Evolutionary conservation across 2,113 vertebrate species (phyloP), one percentile per base, ranked within the genome.

Genomic region (Thunnus thynnus): DNA sequence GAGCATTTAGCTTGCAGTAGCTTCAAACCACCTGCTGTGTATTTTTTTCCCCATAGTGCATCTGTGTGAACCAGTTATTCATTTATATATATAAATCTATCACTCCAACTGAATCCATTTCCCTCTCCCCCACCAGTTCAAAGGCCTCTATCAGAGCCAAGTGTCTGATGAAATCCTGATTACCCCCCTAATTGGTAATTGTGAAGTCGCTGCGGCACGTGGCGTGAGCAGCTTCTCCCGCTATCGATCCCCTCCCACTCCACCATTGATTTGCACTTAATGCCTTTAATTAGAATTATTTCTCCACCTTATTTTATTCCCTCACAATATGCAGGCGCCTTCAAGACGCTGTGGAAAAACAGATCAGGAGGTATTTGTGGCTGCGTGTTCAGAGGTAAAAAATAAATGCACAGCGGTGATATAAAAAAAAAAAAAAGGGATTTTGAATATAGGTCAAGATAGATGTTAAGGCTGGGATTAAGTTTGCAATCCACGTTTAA

Each of bases 361-460:
- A 11, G 58, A 76, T 63, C 27, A 20, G 57, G 3, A 51, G 51
- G n/a, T 72, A 13, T 78, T 46, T 60, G 32, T 58, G 60, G 18
- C 18, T 6, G 41, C n/a, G 13, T 51, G 48, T 27, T 46, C 32
- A 16, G 41, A 60, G 75, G 54, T 82, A 60, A 27, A 77, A 62
- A 71, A 74, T 30, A 60, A 81, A 60, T 72, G 65, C 74, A 74
- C 63, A 65, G 63, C 63, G 61, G 61, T 41, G 64, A 85, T 87
- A 22, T 22, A 22, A 22, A 22, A 22, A 22, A 22, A n/a, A 13
- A 82, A 60, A 13, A 82, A 54, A 54, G 74, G 76, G 81, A 73
- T 85, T 88, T 80, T 50, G 50, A 74, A 94, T 81, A 44, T 87
- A 72, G 92, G 83, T 86, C 88, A 88, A 92, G 88, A 91, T 82